These are phyloP conservation scores for Aphis gossypii DNA, from an alignment of 1,140 invertebrate species.

Conservation along the genomic window DNA sequence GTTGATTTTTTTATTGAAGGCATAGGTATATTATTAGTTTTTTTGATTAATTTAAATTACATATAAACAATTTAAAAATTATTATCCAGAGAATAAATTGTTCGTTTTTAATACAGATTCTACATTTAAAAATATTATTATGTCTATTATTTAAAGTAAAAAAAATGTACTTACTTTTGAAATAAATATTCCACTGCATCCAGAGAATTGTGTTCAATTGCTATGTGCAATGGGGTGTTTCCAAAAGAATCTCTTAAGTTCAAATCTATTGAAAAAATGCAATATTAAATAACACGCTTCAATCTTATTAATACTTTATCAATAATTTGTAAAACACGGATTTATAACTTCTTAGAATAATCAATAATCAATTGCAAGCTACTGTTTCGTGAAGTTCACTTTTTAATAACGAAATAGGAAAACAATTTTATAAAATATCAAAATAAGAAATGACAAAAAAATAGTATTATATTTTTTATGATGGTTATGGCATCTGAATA, in stretches of 20 bases:
- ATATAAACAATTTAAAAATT: background rate
- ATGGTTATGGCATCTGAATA: background rate
- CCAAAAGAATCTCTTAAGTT: slow-evolving; percentile 77
- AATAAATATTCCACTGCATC: slow-evolving; percentile 77
- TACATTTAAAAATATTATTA: background rate
- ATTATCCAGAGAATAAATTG: background rate
- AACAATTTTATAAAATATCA: background rate
- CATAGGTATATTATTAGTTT: background rate
- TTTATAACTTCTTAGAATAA: background rate
- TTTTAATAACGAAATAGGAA: background rate
- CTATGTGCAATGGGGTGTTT: slow-evolving; percentile 83
- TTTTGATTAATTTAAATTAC: background rate
- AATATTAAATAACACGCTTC: background rate
- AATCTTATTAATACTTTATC: background rate
- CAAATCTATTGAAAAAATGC: slow-evolving; percentile 71
- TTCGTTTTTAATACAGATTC: background rate
- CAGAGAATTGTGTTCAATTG: slow-evolving; percentile 76
- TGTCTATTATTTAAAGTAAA: background rate
- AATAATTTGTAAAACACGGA: background rate
- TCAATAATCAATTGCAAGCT: background rate
- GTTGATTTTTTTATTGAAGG: background rate
- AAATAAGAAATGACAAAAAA: background rate
- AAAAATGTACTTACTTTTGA: slow-evolving; percentile 70
- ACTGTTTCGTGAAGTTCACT: background rate
- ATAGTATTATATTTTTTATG: background rate